Conservation (phyloP, 2,113 vertebrate species). For the Australoheros scitulus region DNA sequence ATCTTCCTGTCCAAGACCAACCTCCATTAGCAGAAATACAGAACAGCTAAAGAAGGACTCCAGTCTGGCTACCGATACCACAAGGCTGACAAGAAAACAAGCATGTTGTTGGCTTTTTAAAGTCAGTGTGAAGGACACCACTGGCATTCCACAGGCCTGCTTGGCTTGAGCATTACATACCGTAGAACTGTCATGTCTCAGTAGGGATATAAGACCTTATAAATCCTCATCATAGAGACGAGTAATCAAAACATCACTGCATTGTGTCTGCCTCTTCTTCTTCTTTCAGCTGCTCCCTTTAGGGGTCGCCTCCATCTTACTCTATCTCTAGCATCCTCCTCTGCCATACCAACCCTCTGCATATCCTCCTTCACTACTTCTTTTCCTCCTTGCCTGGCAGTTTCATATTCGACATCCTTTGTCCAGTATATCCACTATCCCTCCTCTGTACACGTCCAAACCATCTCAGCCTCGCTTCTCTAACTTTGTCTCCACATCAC, state of each 20-base stretch:
- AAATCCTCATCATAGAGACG: slow-evolving; percentile 50
- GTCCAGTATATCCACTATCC: no score
- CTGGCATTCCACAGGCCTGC: slow-evolving; percentile 26
- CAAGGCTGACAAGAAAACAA: background rate
- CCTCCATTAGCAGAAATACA: no score
- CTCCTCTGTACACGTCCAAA: no score
- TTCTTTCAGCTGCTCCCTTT: background rate
- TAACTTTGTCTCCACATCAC: no score
- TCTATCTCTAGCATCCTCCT: background rate
- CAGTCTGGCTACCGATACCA: background rate
- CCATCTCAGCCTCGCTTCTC: no score
- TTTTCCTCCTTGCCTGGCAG: no score
- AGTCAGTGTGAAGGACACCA: slow-evolving; percentile 43
- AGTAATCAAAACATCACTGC: slow-evolving; percentile 6
- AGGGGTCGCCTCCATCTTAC: background rate
- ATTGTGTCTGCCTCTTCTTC: background rate
- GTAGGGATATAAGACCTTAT: slow-evolving; percentile 61
- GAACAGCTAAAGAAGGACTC: background rate
- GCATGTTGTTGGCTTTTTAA: slow-evolving; percentile 35
- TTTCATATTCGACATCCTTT: no score
- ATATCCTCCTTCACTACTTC: no score
- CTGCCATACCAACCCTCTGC: background rate
- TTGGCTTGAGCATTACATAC: slow-evolving; percentile 45
- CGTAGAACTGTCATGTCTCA: slow-evolving; percentile 49
- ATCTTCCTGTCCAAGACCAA: background rate